Evolutionary conservation across 2,888 invertebrate species (phyloP).

Genomic region (Cremastobaeus sp.): DNA sequence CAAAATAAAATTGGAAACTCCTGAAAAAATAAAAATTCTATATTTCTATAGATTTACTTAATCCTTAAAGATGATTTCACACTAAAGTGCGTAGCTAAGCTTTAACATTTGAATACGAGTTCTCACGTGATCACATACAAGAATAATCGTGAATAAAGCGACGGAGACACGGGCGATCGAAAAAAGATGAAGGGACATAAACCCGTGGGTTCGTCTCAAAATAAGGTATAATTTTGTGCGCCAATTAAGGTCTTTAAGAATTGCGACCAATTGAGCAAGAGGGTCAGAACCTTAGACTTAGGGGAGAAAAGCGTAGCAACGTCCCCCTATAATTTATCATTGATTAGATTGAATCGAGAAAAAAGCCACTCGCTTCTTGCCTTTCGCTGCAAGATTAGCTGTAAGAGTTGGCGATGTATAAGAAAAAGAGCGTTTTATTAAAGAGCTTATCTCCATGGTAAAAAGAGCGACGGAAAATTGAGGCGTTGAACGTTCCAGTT

Average conservation of each 20-base stretch:
- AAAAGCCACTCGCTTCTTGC: constrained; percentile 61
- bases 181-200: constrained; percentile 51
- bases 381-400: constrained; percentile 56
- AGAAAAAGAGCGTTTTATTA: constrained; percentile 43
- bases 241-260: constrained; percentile 79
- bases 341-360: constrained; percentile 77
- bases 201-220: constrained; percentile 60
- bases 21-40: no score
- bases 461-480: constrained; percentile 16
- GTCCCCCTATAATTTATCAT: constrained; percentile 78
- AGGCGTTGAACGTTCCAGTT: no score
- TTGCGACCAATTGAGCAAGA: constrained; percentile 78
- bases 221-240: constrained; percentile 79
- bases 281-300: constrained; percentile 75
- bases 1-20: no score
- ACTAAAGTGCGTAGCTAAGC: neutral
- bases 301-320: constrained; percentile 71
- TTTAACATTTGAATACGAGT: constrained; percentile 2
- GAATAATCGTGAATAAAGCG: constrained; percentile 21
- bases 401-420: constrained; percentile 39
- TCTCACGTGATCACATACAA: constrained; percentile 18
- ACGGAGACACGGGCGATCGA: constrained; percentile 4
- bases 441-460: constrained; percentile 31
- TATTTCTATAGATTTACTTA: no score
- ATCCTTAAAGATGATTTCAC: no score